These are phyloP conservation scores for Drosophila eohydei DNA, from an alignment of 2,888 invertebrate genomes.

Conservation along the genomic window DNA sequence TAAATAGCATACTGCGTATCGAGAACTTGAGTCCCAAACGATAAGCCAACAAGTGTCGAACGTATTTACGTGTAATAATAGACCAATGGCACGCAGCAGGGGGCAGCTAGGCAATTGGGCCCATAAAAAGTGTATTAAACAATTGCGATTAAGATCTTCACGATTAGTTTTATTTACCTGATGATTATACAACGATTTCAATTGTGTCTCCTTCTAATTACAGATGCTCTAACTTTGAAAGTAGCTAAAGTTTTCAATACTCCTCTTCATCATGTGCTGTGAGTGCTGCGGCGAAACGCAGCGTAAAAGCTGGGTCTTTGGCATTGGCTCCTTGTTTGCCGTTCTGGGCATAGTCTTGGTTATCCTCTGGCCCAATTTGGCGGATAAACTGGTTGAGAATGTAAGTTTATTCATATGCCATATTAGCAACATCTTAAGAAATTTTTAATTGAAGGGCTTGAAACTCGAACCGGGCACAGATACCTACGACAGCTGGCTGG, in stretches of 20 bases:
- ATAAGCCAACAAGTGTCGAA: conserved; percentile 31
- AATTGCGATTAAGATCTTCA: conserved; percentile 25
- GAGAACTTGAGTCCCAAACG: conserved; percentile 20
- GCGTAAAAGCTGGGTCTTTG: conserved; percentile 84
- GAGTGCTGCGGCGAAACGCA: conserved; percentile 82
- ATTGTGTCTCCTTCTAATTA: not conserved
- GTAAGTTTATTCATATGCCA: conserved; percentile 59
- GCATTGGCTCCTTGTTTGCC: conserved; percentile 77
- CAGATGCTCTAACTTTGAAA: conserved; percentile 34
- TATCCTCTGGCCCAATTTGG: conserved; percentile 79
- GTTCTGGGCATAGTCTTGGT: conserved; percentile 77
- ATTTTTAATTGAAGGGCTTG: conserved; percentile 86
- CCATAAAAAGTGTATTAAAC: conserved; percentile 40
- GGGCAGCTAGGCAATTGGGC: conserved; percentile 10
- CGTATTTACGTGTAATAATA: not conserved
- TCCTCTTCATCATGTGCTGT: conserved; percentile 76
- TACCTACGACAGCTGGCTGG: conserved; percentile 90
- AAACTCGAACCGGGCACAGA: conserved; percentile 87
- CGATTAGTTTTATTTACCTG: conserved; percentile 27
- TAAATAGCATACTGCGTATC: conserved; percentile 9
- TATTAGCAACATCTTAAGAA: not conserved
- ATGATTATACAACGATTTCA: conserved; percentile 19
- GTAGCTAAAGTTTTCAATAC: not conserved
- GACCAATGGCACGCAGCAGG: not conserved
- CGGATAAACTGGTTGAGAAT: conserved; percentile 72